These are phyloP conservation scores for Antigone vipio DNA, from an alignment of 2,113 vertebrate species.

Conservation along the genomic window DNA sequence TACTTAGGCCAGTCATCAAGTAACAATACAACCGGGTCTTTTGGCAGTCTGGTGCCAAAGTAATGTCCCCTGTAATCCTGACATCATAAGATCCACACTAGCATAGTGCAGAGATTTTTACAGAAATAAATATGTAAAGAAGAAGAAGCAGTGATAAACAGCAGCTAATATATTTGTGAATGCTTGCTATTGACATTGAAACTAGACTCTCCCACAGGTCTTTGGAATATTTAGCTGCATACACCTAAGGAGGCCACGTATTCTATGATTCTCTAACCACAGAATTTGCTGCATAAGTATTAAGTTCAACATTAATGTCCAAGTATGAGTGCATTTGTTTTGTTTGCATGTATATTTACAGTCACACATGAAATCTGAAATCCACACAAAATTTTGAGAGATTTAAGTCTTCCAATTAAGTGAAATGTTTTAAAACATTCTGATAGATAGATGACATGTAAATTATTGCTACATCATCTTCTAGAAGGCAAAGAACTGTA, in stretches of 20 bases:
- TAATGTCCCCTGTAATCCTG: background rate
- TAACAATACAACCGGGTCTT: background rate
- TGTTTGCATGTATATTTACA: background rate
- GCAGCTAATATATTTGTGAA: background rate
- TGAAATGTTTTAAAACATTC: background rate
- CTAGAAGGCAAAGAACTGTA: background rate
- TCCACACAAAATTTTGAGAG: background rate
- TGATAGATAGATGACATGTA: background rate
- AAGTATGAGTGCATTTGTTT: background rate
- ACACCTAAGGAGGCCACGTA: background rate
- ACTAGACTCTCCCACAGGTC: background rate
- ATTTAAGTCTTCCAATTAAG: background rate
- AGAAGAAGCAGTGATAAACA: background rate
- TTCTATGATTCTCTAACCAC: background rate
- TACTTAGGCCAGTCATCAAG: background rate
- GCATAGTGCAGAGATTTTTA: background rate
- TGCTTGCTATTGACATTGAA: background rate
- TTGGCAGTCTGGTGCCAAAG: background rate
- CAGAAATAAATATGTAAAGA: background rate
- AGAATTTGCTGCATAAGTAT: rapidly evolving
- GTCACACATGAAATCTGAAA: background rate
- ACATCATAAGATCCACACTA: background rate
- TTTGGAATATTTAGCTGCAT: background rate
- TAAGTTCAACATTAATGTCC: background rate
- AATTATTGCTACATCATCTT: background rate